Conservation (phyloP, 92 coral and sea anemone genomes). For the Plumapathes pennacea region DNA sequence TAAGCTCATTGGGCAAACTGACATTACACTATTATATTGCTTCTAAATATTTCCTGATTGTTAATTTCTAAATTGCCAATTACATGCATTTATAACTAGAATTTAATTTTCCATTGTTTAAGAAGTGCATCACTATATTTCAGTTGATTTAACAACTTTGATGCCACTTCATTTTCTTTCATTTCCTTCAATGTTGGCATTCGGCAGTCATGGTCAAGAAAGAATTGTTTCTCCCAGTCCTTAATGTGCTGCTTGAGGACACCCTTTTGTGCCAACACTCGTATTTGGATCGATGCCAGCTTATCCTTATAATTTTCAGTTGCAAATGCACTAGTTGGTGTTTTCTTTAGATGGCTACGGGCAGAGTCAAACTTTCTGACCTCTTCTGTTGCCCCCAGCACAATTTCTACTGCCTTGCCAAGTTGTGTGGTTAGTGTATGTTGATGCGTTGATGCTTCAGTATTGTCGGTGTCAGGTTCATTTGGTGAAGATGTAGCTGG, state of each 20-base stretch:
- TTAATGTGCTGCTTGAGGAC: slow-evolving; percentile 10
- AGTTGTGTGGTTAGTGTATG: slow-evolving; percentile 7
- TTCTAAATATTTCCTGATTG: too few species aligned
- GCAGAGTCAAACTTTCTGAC: slow-evolving; percentile 29
- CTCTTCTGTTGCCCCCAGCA: slow-evolving; percentile 32
- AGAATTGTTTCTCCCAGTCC: slow-evolving; percentile 62
- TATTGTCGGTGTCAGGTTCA: not conserved
- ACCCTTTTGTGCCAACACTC: slow-evolving; percentile 28
- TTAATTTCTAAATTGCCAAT: too few species aligned
- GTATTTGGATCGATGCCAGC: slow-evolving; percentile 37
- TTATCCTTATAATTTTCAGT: slow-evolving; percentile 15
- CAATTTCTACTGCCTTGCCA: slow-evolving; percentile 48
- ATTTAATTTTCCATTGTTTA: slow-evolving; percentile 51
- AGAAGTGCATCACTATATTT: slow-evolving; percentile 47
- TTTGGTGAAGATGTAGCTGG: not conserved
- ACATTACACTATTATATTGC: too few species aligned
- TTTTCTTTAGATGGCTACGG: slow-evolving; percentile 18
- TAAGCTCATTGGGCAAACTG: too few species aligned
- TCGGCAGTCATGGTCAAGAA: slow-evolving; percentile 27
- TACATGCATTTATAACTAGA: too few species aligned
- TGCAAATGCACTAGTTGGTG: slow-evolving; percentile 1
- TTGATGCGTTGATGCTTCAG: not conserved
- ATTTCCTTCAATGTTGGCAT: slow-evolving; percentile 45
- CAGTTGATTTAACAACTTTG: slow-evolving; percentile 23
- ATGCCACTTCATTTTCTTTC: slow-evolving; percentile 44